Percentiles rank a stretch among this genome's conserved stretches.
These are phyloP conservation scores for Smutsia temminckii DNA, from an alignment of 2,797 vertebrate genomes.

Conservation along the genomic window DNA sequence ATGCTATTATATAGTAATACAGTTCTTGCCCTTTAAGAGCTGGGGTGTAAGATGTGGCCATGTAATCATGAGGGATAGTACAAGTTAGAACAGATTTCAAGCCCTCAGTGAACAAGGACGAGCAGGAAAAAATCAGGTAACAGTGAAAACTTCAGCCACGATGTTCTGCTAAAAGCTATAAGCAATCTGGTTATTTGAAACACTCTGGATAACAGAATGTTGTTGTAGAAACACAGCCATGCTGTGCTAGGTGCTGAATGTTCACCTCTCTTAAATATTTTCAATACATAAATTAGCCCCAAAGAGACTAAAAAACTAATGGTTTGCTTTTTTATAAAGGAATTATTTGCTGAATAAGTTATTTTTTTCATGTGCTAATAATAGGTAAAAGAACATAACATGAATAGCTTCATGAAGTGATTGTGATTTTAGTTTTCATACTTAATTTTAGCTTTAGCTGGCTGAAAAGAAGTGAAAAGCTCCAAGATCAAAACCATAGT, in stretches of 20 bases:
- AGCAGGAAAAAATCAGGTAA: background rate
- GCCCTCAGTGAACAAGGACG: background rate
- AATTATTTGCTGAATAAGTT: constrained; percentile 68
- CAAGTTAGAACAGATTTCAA: constrained; percentile 11
- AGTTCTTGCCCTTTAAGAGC: background rate
- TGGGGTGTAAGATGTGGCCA: background rate
- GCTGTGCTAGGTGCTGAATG: constrained; percentile 27
- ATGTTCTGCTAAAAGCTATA: constrained; percentile 7
- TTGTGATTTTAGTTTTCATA: constrained; percentile 65
- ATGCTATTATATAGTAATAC: background rate
- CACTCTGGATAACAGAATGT: background rate
- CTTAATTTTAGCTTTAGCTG: constrained; percentile 60
- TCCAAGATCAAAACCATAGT: constrained; percentile 41
- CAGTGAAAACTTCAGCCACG: constrained; percentile 40
- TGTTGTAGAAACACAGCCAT: constrained; percentile 1
- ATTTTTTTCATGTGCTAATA: constrained; percentile 64
- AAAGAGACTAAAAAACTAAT: constrained; percentile 63
- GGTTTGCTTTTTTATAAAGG: constrained; percentile 36
- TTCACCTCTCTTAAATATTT: constrained; percentile 57
- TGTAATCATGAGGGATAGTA: background rate
- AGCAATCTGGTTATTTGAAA: constrained; percentile 18
- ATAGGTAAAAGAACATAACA: constrained; percentile 55
- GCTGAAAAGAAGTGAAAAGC: constrained; percentile 49
- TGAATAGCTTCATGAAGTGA: constrained; percentile 60
- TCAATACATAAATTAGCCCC: constrained; percentile 60